Evolutionary conservation across 2,113 vertebrate genomes (phyloP).

Genomic region (Aegotheles bennettii): DNA sequence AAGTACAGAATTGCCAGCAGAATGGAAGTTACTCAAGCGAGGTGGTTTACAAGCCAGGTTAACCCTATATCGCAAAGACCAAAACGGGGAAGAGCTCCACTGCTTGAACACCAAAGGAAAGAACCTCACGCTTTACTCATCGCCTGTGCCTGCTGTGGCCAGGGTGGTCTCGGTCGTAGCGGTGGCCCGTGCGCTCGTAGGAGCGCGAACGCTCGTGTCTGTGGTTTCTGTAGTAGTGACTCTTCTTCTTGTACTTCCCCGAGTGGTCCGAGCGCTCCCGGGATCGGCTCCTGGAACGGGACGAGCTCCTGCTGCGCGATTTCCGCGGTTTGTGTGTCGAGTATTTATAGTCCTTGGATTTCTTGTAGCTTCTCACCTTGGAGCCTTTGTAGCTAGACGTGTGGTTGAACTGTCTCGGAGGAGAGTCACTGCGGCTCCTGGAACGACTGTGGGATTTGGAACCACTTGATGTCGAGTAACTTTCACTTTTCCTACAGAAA

Average conservation of each 20-base stretch:
- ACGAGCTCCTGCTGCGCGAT: constrained; percentile 68
- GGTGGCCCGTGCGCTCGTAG: constrained; percentile 70
- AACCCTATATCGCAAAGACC: background rate
- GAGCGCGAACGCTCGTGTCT: constrained; percentile 69
- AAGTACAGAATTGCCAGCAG: background rate
- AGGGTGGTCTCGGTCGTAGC: constrained; percentile 72
- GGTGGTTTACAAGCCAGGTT: background rate
- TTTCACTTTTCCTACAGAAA: constrained; percentile 71
- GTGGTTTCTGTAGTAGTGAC: constrained; percentile 71
- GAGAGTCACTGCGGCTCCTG: constrained; percentile 78
- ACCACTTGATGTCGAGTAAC: constrained; percentile 73
- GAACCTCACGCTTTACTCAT: background rate
- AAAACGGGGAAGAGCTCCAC: background rate
- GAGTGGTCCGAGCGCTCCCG: constrained; percentile 70
- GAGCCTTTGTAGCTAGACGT: constrained; percentile 58
- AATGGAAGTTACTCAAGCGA: background rate
- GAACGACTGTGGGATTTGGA: constrained; percentile 81
- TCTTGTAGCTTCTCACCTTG: constrained; percentile 69
- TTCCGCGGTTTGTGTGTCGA: constrained; percentile 25
- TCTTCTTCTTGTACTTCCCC: constrained; percentile 79
- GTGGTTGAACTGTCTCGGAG: constrained; percentile 69
- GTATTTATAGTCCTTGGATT: constrained; percentile 74
- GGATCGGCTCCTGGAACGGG: constrained; percentile 73
- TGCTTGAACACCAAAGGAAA: background rate
- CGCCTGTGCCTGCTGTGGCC: constrained; percentile 75